Conservation (phyloP, 1,140 invertebrate genomes). For the Hyles euphorbiae region DNA sequence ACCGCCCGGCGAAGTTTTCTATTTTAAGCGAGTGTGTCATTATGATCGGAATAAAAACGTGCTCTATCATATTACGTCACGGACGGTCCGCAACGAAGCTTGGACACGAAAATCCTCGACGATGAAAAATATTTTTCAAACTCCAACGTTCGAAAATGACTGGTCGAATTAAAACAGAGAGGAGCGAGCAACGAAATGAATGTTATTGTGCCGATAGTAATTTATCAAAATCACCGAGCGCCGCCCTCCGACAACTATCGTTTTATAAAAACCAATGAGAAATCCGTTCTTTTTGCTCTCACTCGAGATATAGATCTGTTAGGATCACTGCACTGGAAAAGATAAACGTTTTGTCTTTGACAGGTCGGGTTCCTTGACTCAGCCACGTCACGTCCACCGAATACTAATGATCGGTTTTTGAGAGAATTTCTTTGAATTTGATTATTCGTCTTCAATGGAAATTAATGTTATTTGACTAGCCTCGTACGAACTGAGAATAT, state of each 20-base stretch:
- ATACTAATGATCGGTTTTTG: constrained; percentile 26
- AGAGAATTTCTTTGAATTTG: constrained; percentile 10
- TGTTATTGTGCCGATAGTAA: constrained; percentile 52
- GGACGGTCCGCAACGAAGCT: neutral
- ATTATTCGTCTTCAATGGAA: constrained; percentile 15
- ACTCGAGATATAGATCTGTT: constrained; percentile 40
- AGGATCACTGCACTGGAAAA: constrained; percentile 30
- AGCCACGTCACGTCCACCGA: constrained; percentile 13
- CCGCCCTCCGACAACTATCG: constrained; percentile 26
- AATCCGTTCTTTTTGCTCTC: constrained; percentile 32
- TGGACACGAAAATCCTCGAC: too few relatives aligned
- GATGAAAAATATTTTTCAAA: too few relatives aligned
- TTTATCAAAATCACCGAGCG: constrained; percentile 59
- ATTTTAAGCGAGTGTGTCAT: too few relatives aligned
- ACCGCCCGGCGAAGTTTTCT: constrained; percentile 2
- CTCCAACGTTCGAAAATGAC: constrained; percentile 25
- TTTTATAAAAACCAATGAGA: constrained; percentile 30
- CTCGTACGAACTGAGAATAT: constrained; percentile 5
- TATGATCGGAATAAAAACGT: too few relatives aligned
- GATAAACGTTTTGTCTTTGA: constrained; percentile 25
- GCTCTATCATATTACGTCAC: too few relatives aligned
- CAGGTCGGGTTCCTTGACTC: constrained; percentile 17
- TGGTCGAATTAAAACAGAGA: constrained; percentile 41
- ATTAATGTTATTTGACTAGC: constrained; percentile 15
- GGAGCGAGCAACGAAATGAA: constrained; percentile 36